phyloP scores from a whole-genome alignment of 1,140 invertebrate species.

The Melanaphis sacchari region DNA sequence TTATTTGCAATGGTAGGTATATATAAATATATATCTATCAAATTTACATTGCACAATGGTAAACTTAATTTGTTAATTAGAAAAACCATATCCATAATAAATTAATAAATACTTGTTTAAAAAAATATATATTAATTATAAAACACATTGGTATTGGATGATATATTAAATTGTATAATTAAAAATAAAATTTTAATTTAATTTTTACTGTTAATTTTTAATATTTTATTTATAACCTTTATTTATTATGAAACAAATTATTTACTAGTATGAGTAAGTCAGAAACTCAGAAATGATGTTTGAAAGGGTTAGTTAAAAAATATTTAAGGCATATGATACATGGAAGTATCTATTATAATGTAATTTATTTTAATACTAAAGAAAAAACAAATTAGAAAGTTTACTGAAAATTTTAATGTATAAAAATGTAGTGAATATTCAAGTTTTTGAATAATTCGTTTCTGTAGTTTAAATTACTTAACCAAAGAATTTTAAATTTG shows the following conservation, averaged over 20 bases:
- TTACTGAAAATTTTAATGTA: neutral
- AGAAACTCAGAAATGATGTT: neutral
- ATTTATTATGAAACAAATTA: neutral
- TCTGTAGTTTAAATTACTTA: neutral
- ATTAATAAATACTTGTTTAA: neutral
- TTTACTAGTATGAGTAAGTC: neutral
- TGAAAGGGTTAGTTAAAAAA: neutral
- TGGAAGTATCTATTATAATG: neutral
- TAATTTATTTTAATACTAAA: neutral
- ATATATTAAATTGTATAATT: neutral
- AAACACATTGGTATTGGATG: neutral
- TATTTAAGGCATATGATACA: neutral
- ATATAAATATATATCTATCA: neutral
- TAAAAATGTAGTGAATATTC: neutral
- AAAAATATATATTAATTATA: neutral
- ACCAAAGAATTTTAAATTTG: neutral
- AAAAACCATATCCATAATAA: neutral
- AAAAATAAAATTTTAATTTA: neutral
- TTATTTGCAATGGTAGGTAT: constrained; percentile 36
- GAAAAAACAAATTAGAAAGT: neutral
- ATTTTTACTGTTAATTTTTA: neutral
- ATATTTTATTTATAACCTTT: no score
- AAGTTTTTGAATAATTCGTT: neutral
- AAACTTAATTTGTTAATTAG: constrained; percentile 43
- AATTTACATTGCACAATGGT: neutral